Percentiles rank a stretch among this genome's conserved stretches.
Conservation (phyloP, 2,797 vertebrate species). For the Acrossocheilus wenchowensis region DNA sequence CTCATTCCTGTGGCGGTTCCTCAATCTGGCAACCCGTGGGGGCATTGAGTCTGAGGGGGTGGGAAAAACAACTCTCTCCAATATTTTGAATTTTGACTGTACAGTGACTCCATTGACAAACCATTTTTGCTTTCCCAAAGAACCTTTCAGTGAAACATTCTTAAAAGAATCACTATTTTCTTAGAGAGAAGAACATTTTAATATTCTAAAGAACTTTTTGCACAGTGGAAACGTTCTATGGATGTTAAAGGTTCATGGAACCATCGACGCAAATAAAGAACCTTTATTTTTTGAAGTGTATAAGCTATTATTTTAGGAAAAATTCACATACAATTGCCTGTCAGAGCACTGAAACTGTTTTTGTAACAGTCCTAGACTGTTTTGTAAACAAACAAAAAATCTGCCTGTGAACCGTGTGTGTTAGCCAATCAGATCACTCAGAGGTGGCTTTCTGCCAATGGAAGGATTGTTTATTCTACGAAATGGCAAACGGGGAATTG, state of each 20-base stretch:
- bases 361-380: background rate
- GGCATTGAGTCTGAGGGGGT: background rate
- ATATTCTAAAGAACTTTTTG: background rate
- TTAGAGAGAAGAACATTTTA: background rate
- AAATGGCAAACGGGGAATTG: background rate
- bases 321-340: background rate
- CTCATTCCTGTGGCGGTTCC: background rate
- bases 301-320: background rate
- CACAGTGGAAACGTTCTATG: background rate
- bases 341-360: background rate
- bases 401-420: background rate
- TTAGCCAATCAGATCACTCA: background rate
- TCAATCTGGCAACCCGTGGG: background rate
- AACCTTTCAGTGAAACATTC: too few relatives aligned
- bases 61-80: background rate
- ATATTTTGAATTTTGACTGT: background rate
- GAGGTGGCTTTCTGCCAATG: background rate
- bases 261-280: background rate
- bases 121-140: background rate
- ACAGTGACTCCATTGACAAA: background rate
- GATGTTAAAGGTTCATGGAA: background rate
- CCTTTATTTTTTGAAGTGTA: background rate
- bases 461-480: background rate
- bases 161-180: too few relatives aligned
- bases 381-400: background rate